Evolutionary conservation across 2,797 vertebrate species (phyloP), one percentile per base, ranked within the genome.

Genomic region (Oryzias sinensis): DNA sequence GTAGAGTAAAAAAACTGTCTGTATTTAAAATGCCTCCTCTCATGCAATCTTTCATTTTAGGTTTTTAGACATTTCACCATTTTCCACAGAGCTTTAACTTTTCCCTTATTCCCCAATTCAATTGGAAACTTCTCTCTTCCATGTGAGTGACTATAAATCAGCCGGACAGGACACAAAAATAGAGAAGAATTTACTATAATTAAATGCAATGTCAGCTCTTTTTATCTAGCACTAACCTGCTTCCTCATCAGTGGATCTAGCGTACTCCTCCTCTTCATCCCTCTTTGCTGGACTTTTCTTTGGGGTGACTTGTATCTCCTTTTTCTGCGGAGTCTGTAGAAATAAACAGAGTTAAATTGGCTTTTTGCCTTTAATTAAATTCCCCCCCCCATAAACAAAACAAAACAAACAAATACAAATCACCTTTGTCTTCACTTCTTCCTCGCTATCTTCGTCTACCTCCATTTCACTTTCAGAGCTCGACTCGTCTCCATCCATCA

Each of bases 401-500:
- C 47, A 59, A 29, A 37, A 1, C 49, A 49, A 27, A 59, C 18
- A 37, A 1, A 51, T 2, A 22, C 20, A 49, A 57, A 11, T 49
- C 68, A 91, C 90, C 62, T 59, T 77, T 49, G 61, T 69, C 57
- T 59, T 71, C 14, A 48, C 60, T 51, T 86, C 89, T 58, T 91
- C 89, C 24, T 86, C 86, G 6, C 88, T 89, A 44, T 89, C 82
- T 1, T 94, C 89, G 1, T 90, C 92, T 0, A 76, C 80, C 60
- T 87, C 92, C 51, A 75, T 89, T 45, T 92, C 93, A 0, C 91
- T 91, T 17, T 93, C 94, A 0, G 93, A 93, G 71, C 91, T 93
- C 0, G 93, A 93, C 59, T 92, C 91, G 0, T 82, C 87, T 24
- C 93, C 90, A 18, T 92, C 92, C 91, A 96, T 94, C 85, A 95